These are phyloP conservation scores for Mellilla xanthometata DNA, from an alignment of 2,888 invertebrate species.

Conservation along the genomic window DNA sequence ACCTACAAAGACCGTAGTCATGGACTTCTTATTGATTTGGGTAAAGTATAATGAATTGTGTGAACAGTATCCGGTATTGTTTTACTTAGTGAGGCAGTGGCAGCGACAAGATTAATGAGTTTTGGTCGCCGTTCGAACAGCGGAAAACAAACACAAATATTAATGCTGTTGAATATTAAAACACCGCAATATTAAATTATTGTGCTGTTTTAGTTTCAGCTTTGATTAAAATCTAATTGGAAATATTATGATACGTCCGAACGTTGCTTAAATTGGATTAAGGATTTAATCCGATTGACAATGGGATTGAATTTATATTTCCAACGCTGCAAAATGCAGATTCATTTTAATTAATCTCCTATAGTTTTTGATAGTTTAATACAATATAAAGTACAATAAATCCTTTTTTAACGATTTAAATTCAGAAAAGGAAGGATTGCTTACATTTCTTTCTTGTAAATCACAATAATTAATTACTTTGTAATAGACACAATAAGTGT, in stretches of 20 bases:
- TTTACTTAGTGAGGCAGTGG: slow-evolving; percentile 22
- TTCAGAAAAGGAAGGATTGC: no score
- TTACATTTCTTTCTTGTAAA: no score
- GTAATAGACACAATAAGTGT: no score
- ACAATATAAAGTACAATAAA: no score
- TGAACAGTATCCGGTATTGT: slow-evolving; percentile 23
- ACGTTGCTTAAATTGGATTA: slow-evolving; percentile 6
- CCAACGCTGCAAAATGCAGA: neutral
- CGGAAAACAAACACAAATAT: slow-evolving; percentile 13
- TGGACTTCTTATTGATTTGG: slow-evolving; percentile 9
- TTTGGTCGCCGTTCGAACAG: slow-evolving; percentile 17
- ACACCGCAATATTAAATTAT: slow-evolving; percentile 8
- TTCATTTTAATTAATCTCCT: no score
- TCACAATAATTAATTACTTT: no score
- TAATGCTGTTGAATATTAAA: slow-evolving; percentile 9
- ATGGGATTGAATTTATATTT: neutral
- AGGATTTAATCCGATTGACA: neutral
- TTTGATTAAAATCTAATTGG: slow-evolving; percentile 14
- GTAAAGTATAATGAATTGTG: slow-evolving; percentile 38
- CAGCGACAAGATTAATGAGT: slow-evolving; percentile 25
- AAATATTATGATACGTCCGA: neutral
- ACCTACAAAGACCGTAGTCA: no score
- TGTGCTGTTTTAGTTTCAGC: slow-evolving; percentile 12
- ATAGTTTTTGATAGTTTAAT: no score
- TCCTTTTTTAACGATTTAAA: no score